Evolutionary conservation across 1,140 invertebrate genomes (phyloP), one percentile per base, ranked within the genome.

Genomic region (Sweltsa coloradensis): DNA sequence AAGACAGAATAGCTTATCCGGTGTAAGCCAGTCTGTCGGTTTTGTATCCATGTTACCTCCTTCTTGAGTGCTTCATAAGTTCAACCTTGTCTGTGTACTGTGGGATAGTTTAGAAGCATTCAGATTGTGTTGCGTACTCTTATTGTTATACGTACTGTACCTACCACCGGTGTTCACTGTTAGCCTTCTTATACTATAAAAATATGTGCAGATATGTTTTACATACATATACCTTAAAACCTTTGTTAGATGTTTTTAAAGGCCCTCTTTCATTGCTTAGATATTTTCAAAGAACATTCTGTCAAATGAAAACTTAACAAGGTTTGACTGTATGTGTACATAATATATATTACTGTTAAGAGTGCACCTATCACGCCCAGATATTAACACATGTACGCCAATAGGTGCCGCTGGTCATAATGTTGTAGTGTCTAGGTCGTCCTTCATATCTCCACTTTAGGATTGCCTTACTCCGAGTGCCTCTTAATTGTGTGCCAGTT

Each of bases 401-500:
- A n/a, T n/a, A n/a, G n/a, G n/a, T n/a, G n/a, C n/a, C n/a, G n/a
- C n/a, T n/a, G n/a, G n/a, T n/a, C n/a, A n/a, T n/a, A n/a, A n/a
- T n/a, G n/a, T n/a, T n/a, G n/a, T n/a, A n/a, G n/a, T n/a, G n/a
- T n/a, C n/a, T n/a, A n/a, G n/a, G n/a, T n/a, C n/a, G 46, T 47
- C 46, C 46, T 47, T 47, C 46, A 41, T 47, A 47, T 47, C 46
- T 47, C 46, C 46, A 47, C 46, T 40, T 14, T 47, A 47, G 46
- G 46, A 47, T 29, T 39, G 46, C 46, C 46, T 47, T 47, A 47
- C 46, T 47, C 31, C 39, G 46, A 47, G 46, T 47, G 46, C 46
- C 46, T 47, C 34, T 25, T n/a, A 40, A 16, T 24, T 27, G n/a
- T 47, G 46, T 47, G 46, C 46, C 41, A 41, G 46, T 47, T 22